Base-by-base conservation (phyloP, 2,797 vertebrate genomes). In the Paramormyrops hopkinsi region DNA sequence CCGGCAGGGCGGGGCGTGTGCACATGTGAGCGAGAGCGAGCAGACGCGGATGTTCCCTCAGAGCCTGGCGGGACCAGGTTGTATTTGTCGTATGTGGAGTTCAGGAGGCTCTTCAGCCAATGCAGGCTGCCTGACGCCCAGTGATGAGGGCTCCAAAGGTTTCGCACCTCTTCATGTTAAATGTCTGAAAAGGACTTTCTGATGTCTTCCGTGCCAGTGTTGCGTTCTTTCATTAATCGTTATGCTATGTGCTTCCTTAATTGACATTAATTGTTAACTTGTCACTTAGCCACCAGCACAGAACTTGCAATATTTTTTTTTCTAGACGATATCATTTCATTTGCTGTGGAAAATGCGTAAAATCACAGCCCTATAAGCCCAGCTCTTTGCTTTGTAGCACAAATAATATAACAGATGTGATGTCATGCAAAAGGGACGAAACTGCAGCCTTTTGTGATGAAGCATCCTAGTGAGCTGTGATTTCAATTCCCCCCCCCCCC, bases 371-470 rank as follows among this genome's bases (percentile, higher is more conserved):
- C 17, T 46, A 11, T n/a, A 82, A 46, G 76, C 33, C 11, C 25
- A 37, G 69, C 33, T 33, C 69, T 73, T 17, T 33, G 69, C 69
- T 37, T 37, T 37, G 29, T 73, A 37, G 69, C 19, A 82, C 17
- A 82, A 82, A 46, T 82, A 82, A 82, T 44, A 19, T 82, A 19
- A 82, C 37, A 82, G 76, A 82, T 82, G 37, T 82, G 76, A 82
- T 82, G 41, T 46, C 76, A 46, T 46, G 76, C 37, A 9, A 46
- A 82, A 82, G 41, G 41, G 76, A 82, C 2, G 2, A 82, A 46
- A 44, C 41, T 82, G 76, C 76, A 19, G 37, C 76, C 76, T 82
- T 29, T 82, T 82, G 37, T 82, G 41, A 82, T 44, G 19, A 82
- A 46, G 17, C 41, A 3, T 82, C 37, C 37, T 44, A 19, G 76